Evolutionary conservation across 2,113 vertebrate species (phyloP).

Genomic region (Zeus faber): DNA sequence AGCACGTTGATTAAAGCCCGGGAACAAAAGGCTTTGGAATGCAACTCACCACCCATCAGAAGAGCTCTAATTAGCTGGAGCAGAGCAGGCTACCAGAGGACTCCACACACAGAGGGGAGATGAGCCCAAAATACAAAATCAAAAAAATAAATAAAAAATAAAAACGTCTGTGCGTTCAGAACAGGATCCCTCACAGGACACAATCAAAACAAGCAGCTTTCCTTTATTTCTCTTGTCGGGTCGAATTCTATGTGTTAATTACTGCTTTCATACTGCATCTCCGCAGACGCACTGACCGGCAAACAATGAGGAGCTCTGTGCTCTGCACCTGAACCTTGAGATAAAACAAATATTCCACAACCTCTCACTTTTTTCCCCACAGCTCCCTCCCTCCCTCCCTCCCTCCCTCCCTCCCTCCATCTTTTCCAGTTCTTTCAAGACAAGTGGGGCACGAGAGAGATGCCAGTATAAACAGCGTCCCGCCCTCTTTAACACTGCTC

Average conservation of each 20-base stretch:
- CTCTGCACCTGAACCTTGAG: background rate
- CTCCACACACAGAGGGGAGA: conserved; percentile 21
- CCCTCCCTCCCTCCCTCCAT: background rate
- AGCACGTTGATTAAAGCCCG: conserved; percentile 64
- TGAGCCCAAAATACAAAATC: background rate
- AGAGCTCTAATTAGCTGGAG: conserved; percentile 54
- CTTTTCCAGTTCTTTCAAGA: conserved; percentile 19
- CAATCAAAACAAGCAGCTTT: no score
- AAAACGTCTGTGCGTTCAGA: no score
- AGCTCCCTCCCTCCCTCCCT: background rate
- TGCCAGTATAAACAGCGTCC: conserved; percentile 48
- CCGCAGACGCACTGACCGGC: no score
- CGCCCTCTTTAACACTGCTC: conserved; percentile 37
- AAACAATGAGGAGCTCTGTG: conserved; percentile 5
- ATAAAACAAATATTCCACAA: no score
- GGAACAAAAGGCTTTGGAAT: conserved; percentile 65
- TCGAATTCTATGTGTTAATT: no score
- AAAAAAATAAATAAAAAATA: no score
- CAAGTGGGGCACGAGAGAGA: conserved; percentile 30
- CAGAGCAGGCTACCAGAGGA: conserved; percentile 39
- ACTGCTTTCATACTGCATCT: no score
- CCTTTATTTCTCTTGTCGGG: no score
- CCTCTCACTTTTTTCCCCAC: no score
- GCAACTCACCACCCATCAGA: conserved; percentile 52
- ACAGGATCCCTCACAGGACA: no score